Evolutionary conservation across 2,113 vertebrate species (phyloP), one percentile per base, ranked within the genome.

Genomic region (Pleuronectes platessa): DNA sequence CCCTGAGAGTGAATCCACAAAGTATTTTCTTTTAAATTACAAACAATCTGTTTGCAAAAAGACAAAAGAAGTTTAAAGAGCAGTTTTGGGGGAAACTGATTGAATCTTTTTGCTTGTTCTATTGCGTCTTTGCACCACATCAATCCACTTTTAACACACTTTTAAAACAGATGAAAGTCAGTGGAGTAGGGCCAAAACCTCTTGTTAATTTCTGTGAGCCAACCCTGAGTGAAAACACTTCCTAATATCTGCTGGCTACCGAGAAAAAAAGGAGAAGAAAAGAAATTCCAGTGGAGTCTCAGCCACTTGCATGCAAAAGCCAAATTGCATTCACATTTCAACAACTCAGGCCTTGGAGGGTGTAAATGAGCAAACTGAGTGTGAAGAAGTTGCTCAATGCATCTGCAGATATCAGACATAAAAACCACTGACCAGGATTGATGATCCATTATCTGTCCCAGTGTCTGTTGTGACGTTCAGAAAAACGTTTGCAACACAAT

Each of bases 1-100:
- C 91, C 90, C 94, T 94, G 13, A 0, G 17, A 72, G 64, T 1
- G 37, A 61, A 63, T 70, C 31, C 21, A 15, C 51, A 73, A 49
- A 37, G 20, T 11, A 20, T 42, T 55, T 61, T 18, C 4, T 37
- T 42, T 42, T 12, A 13, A 42, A 42, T 13, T 11, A 12, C 10
- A 42, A 42, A 42, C 12, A 13, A 13, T 42, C 12, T 42, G 40
- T 42, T 42, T 3, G 10, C 2, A 7, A 31, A 31, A 31, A 31
- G 31, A 5, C 31, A 7, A 31, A 31, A 37, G 8, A 37, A 37
- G 2, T 37, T 10, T 37, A 2, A 37, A 37, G 35, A 37, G 35
- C 35, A 37, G 9, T 37, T 37, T 37, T 37, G 7, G 7, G 35
- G 9, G 35, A 37, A 10, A 37, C 35, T 10, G 8, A 9, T 17